Evolutionary conservation across 2,113 vertebrate genomes (phyloP).

Genomic region (Callipepla californica): DNA sequence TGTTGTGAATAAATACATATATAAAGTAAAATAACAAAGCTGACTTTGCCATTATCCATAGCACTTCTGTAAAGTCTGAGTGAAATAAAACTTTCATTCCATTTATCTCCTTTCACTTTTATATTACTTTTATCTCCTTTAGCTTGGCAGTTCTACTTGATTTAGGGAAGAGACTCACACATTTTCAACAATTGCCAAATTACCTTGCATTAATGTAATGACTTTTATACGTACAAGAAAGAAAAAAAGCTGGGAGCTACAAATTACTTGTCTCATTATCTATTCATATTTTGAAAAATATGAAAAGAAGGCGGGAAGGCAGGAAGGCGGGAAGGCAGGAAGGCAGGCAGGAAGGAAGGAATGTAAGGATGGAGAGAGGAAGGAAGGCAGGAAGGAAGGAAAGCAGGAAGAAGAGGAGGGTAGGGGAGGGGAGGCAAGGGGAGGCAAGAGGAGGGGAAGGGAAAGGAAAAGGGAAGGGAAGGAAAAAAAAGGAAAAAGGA

Average conservation of each 20-base stretch:
- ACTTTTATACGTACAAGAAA: background rate
- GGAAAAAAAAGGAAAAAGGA: too few species aligned
- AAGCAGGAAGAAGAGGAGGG: too few species aligned
- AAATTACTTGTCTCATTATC: constrained; percentile 43
- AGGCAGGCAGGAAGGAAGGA: too few species aligned
- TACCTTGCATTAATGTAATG: background rate
- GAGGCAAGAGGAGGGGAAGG: too few species aligned
- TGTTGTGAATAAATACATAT: background rate
- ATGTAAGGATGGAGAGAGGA: too few species aligned
- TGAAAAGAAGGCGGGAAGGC: background rate
- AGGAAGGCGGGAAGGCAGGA: too few species aligned
- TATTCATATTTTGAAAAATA: background rate
- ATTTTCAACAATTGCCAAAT: constrained; percentile 34
- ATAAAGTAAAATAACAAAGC: background rate
- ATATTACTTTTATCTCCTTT: background rate
- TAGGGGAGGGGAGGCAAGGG: too few species aligned
- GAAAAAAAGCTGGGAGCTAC: background rate
- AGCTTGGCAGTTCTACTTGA: background rate
- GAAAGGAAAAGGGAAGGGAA: too few species aligned
- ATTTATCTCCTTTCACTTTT: background rate
- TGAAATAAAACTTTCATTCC: background rate
- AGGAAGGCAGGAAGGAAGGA: too few species aligned
- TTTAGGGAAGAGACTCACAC: background rate
- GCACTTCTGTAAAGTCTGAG: background rate
- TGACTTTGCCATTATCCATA: background rate